Base-by-base conservation (phyloP, 1,140 invertebrate genomes). In the Neodiprion fabricii region DNA sequence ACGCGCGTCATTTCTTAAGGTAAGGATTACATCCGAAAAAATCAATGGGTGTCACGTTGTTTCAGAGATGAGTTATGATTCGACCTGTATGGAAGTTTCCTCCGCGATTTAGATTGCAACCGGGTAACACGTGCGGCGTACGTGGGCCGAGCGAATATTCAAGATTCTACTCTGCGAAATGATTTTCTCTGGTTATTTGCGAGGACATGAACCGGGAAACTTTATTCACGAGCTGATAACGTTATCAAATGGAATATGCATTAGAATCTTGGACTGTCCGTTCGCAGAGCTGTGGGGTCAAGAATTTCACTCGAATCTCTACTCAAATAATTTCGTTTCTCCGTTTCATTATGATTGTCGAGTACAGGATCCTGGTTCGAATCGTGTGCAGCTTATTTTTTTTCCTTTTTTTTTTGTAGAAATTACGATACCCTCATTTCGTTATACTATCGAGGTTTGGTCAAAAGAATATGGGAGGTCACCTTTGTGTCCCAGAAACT, bases 91-190 rank as follows among this genome's bases (percentile, higher is more conserved):
- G 28, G 28, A 40, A 3, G 28, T 40, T 40, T 3, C 28, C 28
- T 40, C 28, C 53, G n/a, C n/a, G 53, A 61, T 61, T 14, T 12
- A 61, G 53, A 61, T 61, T 61, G 53, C 53, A 61, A 17, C 53
- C 53, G 53, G 11, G 11, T 17, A 17, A 61, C 53, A 61, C 53
- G 53, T 61, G n/a, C 53, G 53, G 53, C n/a, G 53, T 61, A 61
- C 53, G 53, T 61, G 53, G 53, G 53, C 53, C 53, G n/a, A 12
- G 53, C 53, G 53, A 61, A 61, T 61, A 61, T 61, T 61, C 53
- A 61, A 61, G 53, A 61, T 61, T 61, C 53, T 61, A 61, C 53
- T 61, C n/a, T 61, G n/a, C 53, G 53, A 61, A 61, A 61, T 61
- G 53, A 61, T 61, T 61, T 61, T 61, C 53, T 17, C 28, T 40